phyloP scores from a whole-genome alignment of 1,140 invertebrate species.

The Drosophila albomicans region DNA sequence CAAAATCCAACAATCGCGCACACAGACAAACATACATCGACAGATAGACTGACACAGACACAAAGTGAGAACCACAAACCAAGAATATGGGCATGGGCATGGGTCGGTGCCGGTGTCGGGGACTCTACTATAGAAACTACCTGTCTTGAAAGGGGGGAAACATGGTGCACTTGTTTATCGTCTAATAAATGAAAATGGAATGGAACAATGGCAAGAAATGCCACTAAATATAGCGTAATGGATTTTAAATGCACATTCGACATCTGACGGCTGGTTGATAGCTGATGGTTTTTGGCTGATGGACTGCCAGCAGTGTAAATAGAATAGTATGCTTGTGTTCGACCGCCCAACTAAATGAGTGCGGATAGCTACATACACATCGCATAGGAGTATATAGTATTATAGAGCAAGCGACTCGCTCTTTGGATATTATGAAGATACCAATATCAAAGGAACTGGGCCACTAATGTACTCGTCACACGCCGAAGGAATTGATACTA shows the following conservation, averaged over 20 bases:
- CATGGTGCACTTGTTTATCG: slow-evolving; percentile 59
- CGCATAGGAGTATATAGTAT: not conserved
- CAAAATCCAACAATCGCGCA: slow-evolving; percentile 36
- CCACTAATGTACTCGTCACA: slow-evolving; percentile 23
- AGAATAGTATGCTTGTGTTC: slow-evolving; percentile 45
- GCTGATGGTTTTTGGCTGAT: slow-evolving; percentile 53
- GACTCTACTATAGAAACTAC: slow-evolving; percentile 25
- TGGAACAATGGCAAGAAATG: slow-evolving; percentile 60
- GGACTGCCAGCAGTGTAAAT: slow-evolving; percentile 54
- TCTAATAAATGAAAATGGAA: slow-evolving; percentile 56
- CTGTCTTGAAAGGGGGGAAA: slow-evolving; percentile 40
- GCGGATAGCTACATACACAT: not conserved
- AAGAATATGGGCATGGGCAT: slow-evolving; percentile 16
- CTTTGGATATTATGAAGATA: slow-evolving; percentile 20
- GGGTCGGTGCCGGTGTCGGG: too few relatives aligned
- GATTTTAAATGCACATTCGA: slow-evolving; percentile 66
- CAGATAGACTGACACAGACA: not conserved
- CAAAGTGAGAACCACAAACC: slow-evolving; percentile 15
- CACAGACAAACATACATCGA: slow-evolving; percentile 1
- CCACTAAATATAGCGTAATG: slow-evolving; percentile 66
- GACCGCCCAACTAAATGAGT: slow-evolving; percentile 20
- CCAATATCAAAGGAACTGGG: slow-evolving; percentile 33
- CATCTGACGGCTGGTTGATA: slow-evolving; percentile 53
- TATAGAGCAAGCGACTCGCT: slow-evolving; percentile 3
- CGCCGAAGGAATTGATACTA: slow-evolving; percentile 6